These are phyloP conservation scores for Oxyteleia sp. DNA, from an alignment of 2,888 invertebrate species.

Conservation along the genomic window DNA sequence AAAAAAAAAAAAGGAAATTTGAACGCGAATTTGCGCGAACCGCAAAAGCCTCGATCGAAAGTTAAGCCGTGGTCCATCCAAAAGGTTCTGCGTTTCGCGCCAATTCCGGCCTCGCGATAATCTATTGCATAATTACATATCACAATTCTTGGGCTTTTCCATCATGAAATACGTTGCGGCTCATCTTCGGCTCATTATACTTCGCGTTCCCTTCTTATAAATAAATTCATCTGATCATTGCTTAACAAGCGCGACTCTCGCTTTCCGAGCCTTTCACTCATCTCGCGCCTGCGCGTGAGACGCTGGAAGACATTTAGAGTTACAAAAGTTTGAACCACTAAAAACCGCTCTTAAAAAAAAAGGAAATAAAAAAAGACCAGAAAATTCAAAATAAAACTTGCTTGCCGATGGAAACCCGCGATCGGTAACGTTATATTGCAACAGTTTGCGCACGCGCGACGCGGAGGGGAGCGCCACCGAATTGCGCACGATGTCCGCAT, in stretches of 20 bases:
- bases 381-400: too few relatives aligned
- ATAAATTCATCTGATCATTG: slow-evolving; percentile 68
- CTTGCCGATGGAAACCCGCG: too few relatives aligned
- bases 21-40: slow-evolving; percentile 14
- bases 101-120: slow-evolving; percentile 45
- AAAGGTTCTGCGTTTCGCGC: slow-evolving; percentile 52
- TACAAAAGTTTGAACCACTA: slow-evolving; percentile 22
- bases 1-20: slow-evolving; percentile 8
- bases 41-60: slow-evolving; percentile 19
- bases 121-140: slow-evolving; percentile 68
- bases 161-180: too few relatives aligned
- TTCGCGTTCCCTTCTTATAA: slow-evolving; percentile 61
- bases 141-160: slow-evolving; percentile 57
- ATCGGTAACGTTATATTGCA: too few relatives aligned
- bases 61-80: neutral
- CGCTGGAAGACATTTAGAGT: slow-evolving; percentile 65
- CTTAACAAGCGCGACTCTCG: slow-evolving; percentile 67
- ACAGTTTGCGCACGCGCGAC: neutral
- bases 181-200: neutral
- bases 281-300: slow-evolving; percentile 40
- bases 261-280: slow-evolving; percentile 65
- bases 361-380: slow-evolving; percentile 17
- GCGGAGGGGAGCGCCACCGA: neutral
- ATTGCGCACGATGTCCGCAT: neutral
- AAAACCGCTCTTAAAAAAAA: slow-evolving; percentile 9